Evolutionary conservation across 2,797 vertebrate genomes (phyloP).

Genomic region (Tamandua tetradactyla): DNA sequence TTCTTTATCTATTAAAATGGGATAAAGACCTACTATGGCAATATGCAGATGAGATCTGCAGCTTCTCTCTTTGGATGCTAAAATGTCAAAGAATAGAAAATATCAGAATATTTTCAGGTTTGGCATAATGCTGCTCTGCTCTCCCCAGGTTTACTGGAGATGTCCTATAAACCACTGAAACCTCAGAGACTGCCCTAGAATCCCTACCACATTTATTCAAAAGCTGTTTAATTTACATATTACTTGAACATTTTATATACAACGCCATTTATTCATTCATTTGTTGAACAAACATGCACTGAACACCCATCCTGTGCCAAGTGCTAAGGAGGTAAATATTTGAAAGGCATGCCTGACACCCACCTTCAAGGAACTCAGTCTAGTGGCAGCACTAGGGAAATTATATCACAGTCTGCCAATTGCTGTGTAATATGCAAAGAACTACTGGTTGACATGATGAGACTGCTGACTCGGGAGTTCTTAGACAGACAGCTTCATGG

Average conservation of each 20-base stretch:
- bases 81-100: background rate
- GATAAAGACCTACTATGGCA: background rate
- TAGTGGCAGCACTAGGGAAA: background rate
- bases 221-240: background rate
- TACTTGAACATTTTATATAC: background rate
- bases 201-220: background rate
- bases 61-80: background rate
- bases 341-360: background rate
- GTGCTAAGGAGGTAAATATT: background rate
- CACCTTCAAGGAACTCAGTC: background rate
- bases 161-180: background rate
- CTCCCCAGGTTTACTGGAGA: conserved; percentile 60
- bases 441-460: background rate
- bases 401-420: background rate
- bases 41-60: background rate
- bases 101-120: background rate
- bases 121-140: conserved; percentile 70
- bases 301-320: background rate
- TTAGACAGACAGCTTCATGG: background rate
- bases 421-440: background rate
- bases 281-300: background rate
- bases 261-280: background rate
- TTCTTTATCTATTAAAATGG: background rate
- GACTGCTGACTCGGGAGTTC: background rate
- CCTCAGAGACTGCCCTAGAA: background rate